Conservation (phyloP, 2,113 vertebrate species). For the Ascaphus truei region DNA sequence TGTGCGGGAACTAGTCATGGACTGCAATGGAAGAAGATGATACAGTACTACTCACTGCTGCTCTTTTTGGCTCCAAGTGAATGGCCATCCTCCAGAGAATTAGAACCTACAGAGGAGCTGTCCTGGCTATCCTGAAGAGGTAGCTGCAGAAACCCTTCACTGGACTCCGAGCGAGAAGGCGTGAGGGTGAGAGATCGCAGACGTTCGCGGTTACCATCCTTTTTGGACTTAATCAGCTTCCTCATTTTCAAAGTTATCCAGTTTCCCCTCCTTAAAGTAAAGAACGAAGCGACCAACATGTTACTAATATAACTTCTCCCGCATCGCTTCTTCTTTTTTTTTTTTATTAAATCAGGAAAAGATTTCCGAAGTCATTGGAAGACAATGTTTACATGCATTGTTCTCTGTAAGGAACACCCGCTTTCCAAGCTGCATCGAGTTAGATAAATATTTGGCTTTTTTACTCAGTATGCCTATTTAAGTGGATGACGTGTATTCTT, state of each 20-base stretch:
- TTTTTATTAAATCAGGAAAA: too few species aligned
- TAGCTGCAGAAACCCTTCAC: conserved; percentile 82
- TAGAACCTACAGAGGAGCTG: conserved; percentile 93
- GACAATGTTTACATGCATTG: too few species aligned
- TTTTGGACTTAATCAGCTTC: conserved; percentile 95
- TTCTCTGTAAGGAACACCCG: too few species aligned
- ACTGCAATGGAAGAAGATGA: too few species aligned
- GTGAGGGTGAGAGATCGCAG: conserved; percentile 85
- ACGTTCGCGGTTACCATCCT: conserved; percentile 79
- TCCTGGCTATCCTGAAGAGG: conserved; percentile 89
- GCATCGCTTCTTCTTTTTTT: too few species aligned
- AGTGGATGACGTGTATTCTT: too few species aligned
- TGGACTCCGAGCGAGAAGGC: conserved; percentile 83
- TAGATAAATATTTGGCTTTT: too few species aligned
- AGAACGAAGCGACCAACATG: conserved; percentile 38
- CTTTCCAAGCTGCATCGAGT: too few species aligned
- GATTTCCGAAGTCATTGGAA: too few species aligned
- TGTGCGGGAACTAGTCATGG: too few species aligned
- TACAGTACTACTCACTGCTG: conserved; percentile 81
- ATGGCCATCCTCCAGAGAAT: conserved; percentile 89
- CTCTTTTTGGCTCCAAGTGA: conserved; percentile 80
- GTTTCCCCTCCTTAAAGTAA: conserved; percentile 80
- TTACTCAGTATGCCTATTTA: too few species aligned
- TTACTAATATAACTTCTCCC: not conserved
- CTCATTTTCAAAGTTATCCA: conserved; percentile 98